Conservation (phyloP, 2,113 vertebrate species). For the Lota lota region DNA sequence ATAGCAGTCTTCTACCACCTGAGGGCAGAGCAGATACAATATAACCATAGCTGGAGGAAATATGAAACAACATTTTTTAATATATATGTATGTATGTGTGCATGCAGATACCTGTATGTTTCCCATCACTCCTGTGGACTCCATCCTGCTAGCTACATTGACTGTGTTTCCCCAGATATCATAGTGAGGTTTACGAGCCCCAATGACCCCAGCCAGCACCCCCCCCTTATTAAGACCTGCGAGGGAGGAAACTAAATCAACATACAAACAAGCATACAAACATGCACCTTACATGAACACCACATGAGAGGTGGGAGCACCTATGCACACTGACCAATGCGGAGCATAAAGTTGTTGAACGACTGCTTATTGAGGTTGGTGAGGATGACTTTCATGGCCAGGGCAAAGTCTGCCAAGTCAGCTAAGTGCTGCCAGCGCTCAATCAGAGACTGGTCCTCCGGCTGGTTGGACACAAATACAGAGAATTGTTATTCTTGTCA, state of each 20-base stretch:
- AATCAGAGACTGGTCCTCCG: conserved; percentile 78
- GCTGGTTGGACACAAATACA: conserved; percentile 41
- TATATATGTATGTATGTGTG: too few relatives aligned
- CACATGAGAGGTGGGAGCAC: not conserved
- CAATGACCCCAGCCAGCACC: conserved; percentile 91
- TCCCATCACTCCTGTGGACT: conserved; percentile 95
- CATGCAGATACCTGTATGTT: conserved; percentile 86
- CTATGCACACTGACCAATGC: conserved; percentile 80
- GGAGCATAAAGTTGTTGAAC: conserved; percentile 98
- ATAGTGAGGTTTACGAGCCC: conserved; percentile 94
- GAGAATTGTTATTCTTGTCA: conserved; percentile 15
- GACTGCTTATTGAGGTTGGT: conserved; percentile 97
- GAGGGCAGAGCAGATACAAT: conserved; percentile 21
- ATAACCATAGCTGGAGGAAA: not conserved
- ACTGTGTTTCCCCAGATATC: conserved; percentile 98
- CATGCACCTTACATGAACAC: not conserved
- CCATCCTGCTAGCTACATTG: conserved; percentile 97
- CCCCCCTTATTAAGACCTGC: conserved; percentile 92
- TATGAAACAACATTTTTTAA: too few relatives aligned
- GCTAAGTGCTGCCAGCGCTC: conserved; percentile 93
- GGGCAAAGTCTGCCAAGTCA: conserved; percentile 89
- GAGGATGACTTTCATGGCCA: conserved; percentile 94
- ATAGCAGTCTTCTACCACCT: conserved; percentile 96
- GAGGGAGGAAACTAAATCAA: conserved; percentile 16
- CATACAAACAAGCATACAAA: not conserved